phyloP scores from a whole-genome alignment of 1,140 invertebrate genomes.

The Eurytemora carolleeae region DNA sequence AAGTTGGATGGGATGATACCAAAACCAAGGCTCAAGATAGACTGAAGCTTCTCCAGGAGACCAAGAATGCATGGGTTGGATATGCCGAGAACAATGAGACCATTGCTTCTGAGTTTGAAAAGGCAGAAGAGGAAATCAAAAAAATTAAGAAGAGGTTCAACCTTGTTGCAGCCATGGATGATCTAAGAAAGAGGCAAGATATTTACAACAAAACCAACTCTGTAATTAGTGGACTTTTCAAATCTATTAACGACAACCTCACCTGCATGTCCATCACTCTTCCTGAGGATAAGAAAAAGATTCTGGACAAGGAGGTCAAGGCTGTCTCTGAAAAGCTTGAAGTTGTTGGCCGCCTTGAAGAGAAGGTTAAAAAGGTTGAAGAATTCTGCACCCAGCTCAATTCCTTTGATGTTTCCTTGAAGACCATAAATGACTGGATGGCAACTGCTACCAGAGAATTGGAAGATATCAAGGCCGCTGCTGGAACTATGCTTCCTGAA shows the following conservation, averaged over 20 bases:
- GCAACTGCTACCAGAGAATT: slow-evolving; percentile 18
- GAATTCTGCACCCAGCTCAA: slow-evolving; percentile 18
- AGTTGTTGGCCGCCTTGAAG: slow-evolving; percentile 19
- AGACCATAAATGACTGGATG: slow-evolving; percentile 18
- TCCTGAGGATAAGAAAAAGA: slow-evolving; percentile 21
- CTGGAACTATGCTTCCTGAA: slow-evolving; percentile 18
- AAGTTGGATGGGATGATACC: slow-evolving; percentile 19
- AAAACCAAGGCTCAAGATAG: slow-evolving; percentile 19
- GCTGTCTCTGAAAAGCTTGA: slow-evolving; percentile 19
- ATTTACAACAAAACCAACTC: slow-evolving; percentile 19
- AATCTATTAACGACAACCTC: slow-evolving; percentile 19
- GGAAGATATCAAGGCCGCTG: slow-evolving; percentile 18
- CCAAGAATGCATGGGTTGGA: slow-evolving; percentile 20
- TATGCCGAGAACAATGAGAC: slow-evolving; percentile 19
- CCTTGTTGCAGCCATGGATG: slow-evolving; percentile 17
- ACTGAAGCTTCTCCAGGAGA: slow-evolving; percentile 15
- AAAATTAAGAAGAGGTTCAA: slow-evolving; percentile 20
- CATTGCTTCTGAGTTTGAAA: slow-evolving; percentile 19
- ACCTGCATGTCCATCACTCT: slow-evolving; percentile 19
- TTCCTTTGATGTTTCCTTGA: slow-evolving; percentile 17
- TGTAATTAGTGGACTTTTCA: slow-evolving; percentile 16
- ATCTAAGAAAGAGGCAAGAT: slow-evolving; percentile 17
- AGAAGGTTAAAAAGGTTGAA: slow-evolving; percentile 17
- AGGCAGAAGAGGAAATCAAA: slow-evolving; percentile 20
- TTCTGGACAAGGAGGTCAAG: slow-evolving; percentile 20